Conservation (phyloP, 2,888 invertebrate genomes). For the Lomographa bimaculata region DNA sequence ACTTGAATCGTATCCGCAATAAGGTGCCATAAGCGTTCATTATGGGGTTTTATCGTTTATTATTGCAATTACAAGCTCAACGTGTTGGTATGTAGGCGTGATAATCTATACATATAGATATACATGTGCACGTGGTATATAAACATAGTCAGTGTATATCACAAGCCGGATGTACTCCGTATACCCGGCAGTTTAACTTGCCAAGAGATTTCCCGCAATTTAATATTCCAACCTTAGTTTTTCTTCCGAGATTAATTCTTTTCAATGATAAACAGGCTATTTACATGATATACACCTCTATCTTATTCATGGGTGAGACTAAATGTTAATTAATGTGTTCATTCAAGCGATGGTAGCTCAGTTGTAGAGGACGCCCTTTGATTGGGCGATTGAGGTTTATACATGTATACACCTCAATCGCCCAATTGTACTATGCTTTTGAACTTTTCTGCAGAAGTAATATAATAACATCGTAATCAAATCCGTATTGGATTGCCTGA, state of each 20-base stretch:
- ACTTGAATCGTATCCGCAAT: constrained; percentile 11
- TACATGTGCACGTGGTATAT: too few species aligned
- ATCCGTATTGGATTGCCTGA: too few species aligned
- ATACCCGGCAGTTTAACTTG: constrained; percentile 37
- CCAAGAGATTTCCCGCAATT: constrained; percentile 47
- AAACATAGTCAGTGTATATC: constrained; percentile 15
- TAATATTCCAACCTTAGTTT: constrained; percentile 34
- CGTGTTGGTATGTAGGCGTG: constrained; percentile 23
- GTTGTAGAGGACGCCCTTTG: too few species aligned
- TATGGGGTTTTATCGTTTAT: constrained; percentile 25
- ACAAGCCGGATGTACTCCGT: constrained; percentile 38
- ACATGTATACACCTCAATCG: too few species aligned
- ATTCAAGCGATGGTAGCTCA: too few species aligned
- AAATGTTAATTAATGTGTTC: too few species aligned
- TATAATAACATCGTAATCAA: too few species aligned
- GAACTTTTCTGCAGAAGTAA: too few species aligned
- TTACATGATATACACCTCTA: constrained; percentile 8
- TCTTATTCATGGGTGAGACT: too few species aligned
- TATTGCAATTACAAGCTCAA: constrained; percentile 23
- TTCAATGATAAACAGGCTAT: constrained; percentile 12
- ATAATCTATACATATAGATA: constrained; percentile 13
- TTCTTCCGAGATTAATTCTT: constrained; percentile 27
- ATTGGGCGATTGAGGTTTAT: too few species aligned
- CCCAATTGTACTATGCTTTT: too few species aligned
- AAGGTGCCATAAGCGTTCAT: constrained; percentile 17